These are phyloP conservation scores for Lamproptera curius DNA, from an alignment of 2,888 invertebrate genomes.

Conservation along the genomic window DNA sequence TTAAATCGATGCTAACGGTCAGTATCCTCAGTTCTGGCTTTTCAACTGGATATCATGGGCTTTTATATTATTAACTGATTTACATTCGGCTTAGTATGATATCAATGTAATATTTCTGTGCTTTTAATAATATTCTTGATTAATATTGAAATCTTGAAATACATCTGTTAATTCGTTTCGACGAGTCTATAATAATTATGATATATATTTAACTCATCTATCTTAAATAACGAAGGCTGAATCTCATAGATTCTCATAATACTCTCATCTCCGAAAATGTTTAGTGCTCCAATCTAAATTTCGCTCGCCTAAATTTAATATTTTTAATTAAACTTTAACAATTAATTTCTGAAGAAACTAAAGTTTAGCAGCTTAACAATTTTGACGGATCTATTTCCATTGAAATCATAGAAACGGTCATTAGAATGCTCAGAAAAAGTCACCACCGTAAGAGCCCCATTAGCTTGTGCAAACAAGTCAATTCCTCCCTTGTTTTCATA, in stretches of 20 bases:
- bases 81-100: too few species aligned
- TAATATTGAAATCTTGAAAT: too few species aligned
- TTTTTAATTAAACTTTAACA: background rate
- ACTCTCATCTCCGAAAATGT: background rate
- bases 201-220: too few species aligned
- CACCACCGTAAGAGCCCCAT: slow-evolving; percentile 1
- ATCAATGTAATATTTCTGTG: too few species aligned
- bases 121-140: too few species aligned
- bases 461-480: slow-evolving; percentile 18
- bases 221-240: too few species aligned
- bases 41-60: too few species aligned
- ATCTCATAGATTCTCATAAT: background rate
- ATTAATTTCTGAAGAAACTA: background rate
- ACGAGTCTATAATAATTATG: too few species aligned
- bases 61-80: too few species aligned
- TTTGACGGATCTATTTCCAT: background rate
- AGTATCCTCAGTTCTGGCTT: too few species aligned
- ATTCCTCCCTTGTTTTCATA: slow-evolving; percentile 32
- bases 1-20: too few species aligned
- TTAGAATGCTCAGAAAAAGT: background rate
- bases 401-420: background rate
- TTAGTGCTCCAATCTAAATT: background rate
- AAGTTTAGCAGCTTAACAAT: background rate
- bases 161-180: too few species aligned
- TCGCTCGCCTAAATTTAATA: background rate